Base-by-base conservation (phyloP, 2,888 invertebrate genomes). In the Heliconius erato region DNA sequence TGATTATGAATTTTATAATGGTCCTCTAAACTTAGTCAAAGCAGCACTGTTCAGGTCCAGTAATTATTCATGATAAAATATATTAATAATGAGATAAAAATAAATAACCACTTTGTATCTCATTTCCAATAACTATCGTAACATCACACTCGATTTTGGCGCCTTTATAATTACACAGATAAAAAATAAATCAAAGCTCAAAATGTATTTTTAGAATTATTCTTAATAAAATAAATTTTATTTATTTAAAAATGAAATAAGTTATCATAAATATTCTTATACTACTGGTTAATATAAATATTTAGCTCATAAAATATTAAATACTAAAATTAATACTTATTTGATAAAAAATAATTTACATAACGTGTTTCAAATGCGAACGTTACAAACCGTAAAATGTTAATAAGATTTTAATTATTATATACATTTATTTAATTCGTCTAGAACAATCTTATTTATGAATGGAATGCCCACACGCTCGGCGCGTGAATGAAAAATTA, bases 401-500 rank as follows among this genome's bases (percentile, higher is more conserved):
- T 67, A 74, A 74, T 71, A 28, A 79, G 0, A 77, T 40, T 59
- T 74, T 54, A 44, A 14, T 72, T n/a, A 23, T 65, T 40, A 0
- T n/a, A 32, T 65, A 78, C 32, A 14, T 49, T 59, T 26, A n/a
- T 14, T 69, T 81, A 35, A 69, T 79, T 79, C 9, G 82, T 84
- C 84, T 80, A 85, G 82, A 86, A 85, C 69, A 74, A 84, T 87
- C 84, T 81, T 82, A 78, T 82, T 85, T 86, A 86, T 88, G 86
- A 88, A 88, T 88, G 87, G 86, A 77, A 79, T 83, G 82, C 85
- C 85, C 86, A 88, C 86, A 84, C 84, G 63, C 78, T 82, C 80
- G 81, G 59, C 79, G 85, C 81, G 87, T 89, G 88, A 90, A 91
- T 92, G 91, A 88, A 90, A 86, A 85, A 85, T 85, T 84, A 65